Conservation (phyloP, 2,888 invertebrate genomes). For the Chaetogeoica ovagalla region DNA sequence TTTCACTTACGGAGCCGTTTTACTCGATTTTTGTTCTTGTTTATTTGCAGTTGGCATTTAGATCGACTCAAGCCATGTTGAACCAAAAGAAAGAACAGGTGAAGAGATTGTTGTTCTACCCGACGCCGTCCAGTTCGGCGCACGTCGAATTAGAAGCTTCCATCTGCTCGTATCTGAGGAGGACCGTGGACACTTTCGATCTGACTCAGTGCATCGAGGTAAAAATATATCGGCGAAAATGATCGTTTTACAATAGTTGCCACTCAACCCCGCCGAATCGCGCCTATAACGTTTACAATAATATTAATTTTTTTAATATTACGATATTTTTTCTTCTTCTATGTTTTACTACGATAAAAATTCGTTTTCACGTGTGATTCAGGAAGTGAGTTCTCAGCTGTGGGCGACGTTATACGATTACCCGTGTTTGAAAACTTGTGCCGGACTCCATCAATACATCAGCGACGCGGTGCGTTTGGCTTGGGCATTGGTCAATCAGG, state of each 20-base stretch:
- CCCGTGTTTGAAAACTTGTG: constrained; percentile 80
- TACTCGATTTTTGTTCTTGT: neutral
- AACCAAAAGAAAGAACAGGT: constrained; percentile 75
- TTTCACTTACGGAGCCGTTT: neutral
- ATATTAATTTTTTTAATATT: no score
- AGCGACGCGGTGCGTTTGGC: constrained; percentile 81
- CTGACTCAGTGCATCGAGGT: constrained; percentile 62
- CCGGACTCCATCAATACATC: constrained; percentile 77
- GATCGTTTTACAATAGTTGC: neutral
- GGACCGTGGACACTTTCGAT: constrained; percentile 72
- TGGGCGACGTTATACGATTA: constrained; percentile 91
- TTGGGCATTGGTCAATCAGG: constrained; percentile 82
- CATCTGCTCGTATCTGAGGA: constrained; percentile 69
- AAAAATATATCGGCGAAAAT: constrained; percentile 39
- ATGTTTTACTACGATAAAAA: no score
- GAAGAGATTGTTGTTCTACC: constrained; percentile 66
- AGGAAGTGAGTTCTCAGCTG: constrained; percentile 71
- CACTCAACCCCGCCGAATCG: no score
- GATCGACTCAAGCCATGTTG: constrained; percentile 72
- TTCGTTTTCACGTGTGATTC: constrained; percentile 39
- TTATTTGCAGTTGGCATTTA: constrained; percentile 69
- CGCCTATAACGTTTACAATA: no score
- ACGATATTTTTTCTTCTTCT: no score
- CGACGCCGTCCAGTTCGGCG: constrained; percentile 57
- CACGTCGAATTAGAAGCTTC: constrained; percentile 63